Evolutionary conservation across 2,888 invertebrate species (phyloP).

Genomic region (Drosophila lacicola): DNA sequence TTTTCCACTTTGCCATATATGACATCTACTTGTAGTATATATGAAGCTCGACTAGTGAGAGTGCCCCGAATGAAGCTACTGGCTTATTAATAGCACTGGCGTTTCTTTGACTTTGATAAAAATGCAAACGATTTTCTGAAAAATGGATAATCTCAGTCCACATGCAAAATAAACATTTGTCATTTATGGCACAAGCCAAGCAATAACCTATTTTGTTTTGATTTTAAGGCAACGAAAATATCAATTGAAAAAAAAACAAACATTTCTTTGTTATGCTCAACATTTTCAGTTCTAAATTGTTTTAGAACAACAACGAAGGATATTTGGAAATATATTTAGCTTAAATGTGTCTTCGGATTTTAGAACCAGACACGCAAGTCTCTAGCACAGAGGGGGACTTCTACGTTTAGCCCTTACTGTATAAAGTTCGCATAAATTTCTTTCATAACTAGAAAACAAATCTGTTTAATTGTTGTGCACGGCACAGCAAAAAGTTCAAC

Average conservation of each 20-base stretch:
- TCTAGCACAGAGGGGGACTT: background rate
- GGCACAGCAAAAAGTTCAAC: constrained; percentile 54
- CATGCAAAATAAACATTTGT: background rate
- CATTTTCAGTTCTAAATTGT: background rate
- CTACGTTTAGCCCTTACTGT: constrained; percentile 3
- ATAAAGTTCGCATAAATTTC: constrained; percentile 41
- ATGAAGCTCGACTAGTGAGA: background rate
- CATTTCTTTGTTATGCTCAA: background rate
- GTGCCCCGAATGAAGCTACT: constrained; percentile 10
- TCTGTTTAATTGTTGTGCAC: constrained; percentile 65
- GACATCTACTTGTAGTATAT: background rate
- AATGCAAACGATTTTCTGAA: background rate
- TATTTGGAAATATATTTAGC: background rate
- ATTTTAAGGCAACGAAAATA: background rate
- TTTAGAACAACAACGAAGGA: background rate
- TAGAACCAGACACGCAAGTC: background rate
- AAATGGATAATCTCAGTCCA: constrained; percentile 2
- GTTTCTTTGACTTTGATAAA: background rate
- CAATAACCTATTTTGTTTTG: background rate
- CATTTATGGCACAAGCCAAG: constrained; percentile 5
- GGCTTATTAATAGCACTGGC: constrained; percentile 1
- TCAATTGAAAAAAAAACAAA: background rate
- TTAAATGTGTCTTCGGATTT: background rate
- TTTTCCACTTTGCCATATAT: background rate
- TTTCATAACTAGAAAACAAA: constrained; percentile 50